Percentiles rank a stretch among this genome's conserved stretches.
Conservation (phyloP, 2,888 invertebrate genomes). For the Ochlodes sylvanus region DNA sequence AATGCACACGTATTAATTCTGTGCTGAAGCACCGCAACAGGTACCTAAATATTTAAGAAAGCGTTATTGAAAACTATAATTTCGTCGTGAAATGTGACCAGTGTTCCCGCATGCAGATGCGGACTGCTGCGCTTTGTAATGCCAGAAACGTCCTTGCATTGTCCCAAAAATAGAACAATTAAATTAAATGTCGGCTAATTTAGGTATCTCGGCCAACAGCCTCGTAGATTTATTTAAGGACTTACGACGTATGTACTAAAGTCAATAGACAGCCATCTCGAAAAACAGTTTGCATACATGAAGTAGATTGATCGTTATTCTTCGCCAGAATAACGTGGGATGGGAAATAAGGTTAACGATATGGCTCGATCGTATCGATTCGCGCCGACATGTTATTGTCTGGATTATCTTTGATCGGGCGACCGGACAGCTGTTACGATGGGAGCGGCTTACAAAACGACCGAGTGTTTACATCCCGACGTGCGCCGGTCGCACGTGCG, state of each 20-base stretch:
- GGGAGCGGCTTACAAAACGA: neutral
- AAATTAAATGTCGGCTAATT: neutral
- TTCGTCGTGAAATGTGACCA: too few species aligned
- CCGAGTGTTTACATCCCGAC: neutral
- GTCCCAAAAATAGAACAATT: too few species aligned
- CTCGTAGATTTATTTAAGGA: neutral
- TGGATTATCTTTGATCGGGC: constrained; percentile 1
- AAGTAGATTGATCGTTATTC: constrained; percentile 2
- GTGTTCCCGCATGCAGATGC: too few species aligned
- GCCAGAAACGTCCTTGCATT: too few species aligned
- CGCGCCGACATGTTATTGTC: neutral
- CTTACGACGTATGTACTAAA: neutral
- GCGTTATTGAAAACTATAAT: too few species aligned
- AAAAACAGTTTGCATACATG: neutral
- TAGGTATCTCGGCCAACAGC: neutral
- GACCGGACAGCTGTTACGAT: neutral
- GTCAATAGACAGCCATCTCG: neutral
- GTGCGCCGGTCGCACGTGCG: constrained; percentile 13
- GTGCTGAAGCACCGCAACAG: too few species aligned
- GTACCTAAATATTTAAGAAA: too few species aligned
- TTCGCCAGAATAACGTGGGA: constrained; percentile 4
- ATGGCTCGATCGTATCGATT: neutral
- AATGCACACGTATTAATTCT: too few species aligned
- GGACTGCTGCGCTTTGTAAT: too few species aligned
- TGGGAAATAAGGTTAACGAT: constrained; percentile 26